Percentiles rank a stretch among this genome's conserved stretches.
Evolutionary conservation across 2,113 vertebrate genomes (phyloP).

Genomic region (Patagioenas fasciata): DNA sequence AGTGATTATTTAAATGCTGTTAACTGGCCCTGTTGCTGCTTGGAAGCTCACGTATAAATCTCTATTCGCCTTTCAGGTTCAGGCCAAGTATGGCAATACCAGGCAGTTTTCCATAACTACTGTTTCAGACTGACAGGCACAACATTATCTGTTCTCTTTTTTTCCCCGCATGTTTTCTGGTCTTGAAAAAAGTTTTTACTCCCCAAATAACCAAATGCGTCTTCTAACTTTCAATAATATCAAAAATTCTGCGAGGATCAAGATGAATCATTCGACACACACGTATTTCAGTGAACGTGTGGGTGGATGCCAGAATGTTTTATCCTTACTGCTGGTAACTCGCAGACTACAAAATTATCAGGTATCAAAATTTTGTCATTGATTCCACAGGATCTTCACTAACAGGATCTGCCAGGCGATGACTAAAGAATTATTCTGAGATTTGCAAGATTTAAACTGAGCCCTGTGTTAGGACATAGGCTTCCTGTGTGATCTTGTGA

Average conservation of each 20-base stretch:
- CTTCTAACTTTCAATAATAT: neutral
- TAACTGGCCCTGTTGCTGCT: neutral
- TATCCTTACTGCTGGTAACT: neutral
- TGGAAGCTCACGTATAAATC: neutral
- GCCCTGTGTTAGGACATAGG: accelerated
- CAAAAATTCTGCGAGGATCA: neutral
- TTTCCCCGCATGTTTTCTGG: neutral
- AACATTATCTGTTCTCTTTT: neutral
- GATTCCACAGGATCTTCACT: neutral
- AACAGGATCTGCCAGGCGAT: neutral
- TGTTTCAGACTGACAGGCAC: neutral
- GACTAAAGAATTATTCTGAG: neutral
- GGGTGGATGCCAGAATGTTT: neutral
- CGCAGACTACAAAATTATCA: neutral
- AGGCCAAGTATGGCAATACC: neutral
- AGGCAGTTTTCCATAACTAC: neutral
- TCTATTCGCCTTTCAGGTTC: neutral
- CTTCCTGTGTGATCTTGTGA: neutral
- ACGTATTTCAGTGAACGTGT: neutral
- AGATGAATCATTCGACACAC: slow-evolving; percentile 6
- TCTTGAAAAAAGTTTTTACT: neutral
- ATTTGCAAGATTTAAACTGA: neutral
- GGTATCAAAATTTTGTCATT: neutral
- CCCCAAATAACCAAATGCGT: slow-evolving; percentile 15
- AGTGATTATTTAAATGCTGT: neutral